These are phyloP conservation scores for Drosophila suboccidentalis DNA, from an alignment of 2,888 invertebrate genomes.

Conservation along the genomic window DNA sequence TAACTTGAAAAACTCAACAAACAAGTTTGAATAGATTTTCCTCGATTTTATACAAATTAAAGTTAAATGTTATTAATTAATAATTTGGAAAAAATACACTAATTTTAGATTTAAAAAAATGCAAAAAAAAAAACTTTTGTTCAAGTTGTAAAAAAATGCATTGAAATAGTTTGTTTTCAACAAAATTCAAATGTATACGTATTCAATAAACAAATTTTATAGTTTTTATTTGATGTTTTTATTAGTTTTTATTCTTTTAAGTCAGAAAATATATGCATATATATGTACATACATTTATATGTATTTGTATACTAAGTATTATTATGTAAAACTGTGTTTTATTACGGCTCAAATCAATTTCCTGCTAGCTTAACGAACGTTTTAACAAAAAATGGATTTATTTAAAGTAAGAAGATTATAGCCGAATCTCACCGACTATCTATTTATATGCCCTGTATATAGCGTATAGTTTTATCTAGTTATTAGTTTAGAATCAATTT, in stretches of 20 bases:
- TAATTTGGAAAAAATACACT: neutral
- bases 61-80: neutral
- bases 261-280: slow-evolving; percentile 69
- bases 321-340: slow-evolving; percentile 55
- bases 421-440: slow-evolving; percentile 41
- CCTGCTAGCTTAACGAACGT: slow-evolving; percentile 48
- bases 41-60: neutral
- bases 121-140: neutral
- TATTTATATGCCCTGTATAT: slow-evolving; percentile 49
- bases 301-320: slow-evolving; percentile 33
- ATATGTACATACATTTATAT: slow-evolving; percentile 41
- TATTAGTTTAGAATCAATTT: slow-evolving; percentile 14
- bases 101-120: neutral
- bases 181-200: neutral
- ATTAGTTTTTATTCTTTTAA: slow-evolving; percentile 59
- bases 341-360: slow-evolving; percentile 48
- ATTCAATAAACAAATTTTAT: slow-evolving; percentile 43
- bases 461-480: neutral
- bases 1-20: slow-evolving; percentile 13
- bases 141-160: too few species aligned
- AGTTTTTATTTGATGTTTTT: slow-evolving; percentile 7
- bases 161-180: too few species aligned
- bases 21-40: neutral
- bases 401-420: slow-evolving; percentile 50
- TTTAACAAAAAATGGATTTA: slow-evolving; percentile 51